Evolutionary conservation across 2,888 invertebrate species (phyloP), one percentile per base, ranked within the genome.

Genomic region (Lepidonotus clava): DNA sequence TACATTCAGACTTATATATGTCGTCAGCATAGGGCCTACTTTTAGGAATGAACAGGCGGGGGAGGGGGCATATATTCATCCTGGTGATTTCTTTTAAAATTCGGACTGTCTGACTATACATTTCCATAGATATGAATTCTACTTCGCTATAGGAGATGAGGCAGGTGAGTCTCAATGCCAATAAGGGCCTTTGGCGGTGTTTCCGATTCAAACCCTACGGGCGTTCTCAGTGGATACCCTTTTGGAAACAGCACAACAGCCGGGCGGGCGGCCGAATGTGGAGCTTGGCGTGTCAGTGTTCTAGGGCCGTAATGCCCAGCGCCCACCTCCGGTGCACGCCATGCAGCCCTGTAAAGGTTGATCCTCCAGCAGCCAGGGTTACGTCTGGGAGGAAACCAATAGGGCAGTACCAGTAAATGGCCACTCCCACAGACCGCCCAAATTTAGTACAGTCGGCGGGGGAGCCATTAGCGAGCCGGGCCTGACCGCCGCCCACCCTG

Each of bases 341-440:
- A 24, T 4, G 61, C n/a, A 11, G 28, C 0, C 28, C 61, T 28
- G 61, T 61, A 61, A 61, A 61, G 61, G 28, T 61, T 61, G 61
- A 61, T 61, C 61, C 61, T 32, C 61, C 11, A 18, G 28, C 28
- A 28, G 28, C 61, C 11, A 28, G 11, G 61, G 61, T 61, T 61
- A 61, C 61, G 61, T 61, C 28, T 11, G 61, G n/a, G 28, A 61
- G 11, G 61, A 61, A 61, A 61, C 61, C 61, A 61, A 61, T 61
- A 61, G 61, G 61, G 28, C 46, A 6, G 46, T 46, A 11, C 46
- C 18, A 6, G 6, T 6, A 6, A 6, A 6, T 6, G 8, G 8
- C 18, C 46, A 46, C 46, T 46, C 46, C 46, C 46, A 18, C 8
- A 46, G 46, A 11, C 6, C 8, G 46, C 46, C 46, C 46, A 18